Conservation (phyloP, 2,888 invertebrate species). For the Netelia virgata region DNA sequence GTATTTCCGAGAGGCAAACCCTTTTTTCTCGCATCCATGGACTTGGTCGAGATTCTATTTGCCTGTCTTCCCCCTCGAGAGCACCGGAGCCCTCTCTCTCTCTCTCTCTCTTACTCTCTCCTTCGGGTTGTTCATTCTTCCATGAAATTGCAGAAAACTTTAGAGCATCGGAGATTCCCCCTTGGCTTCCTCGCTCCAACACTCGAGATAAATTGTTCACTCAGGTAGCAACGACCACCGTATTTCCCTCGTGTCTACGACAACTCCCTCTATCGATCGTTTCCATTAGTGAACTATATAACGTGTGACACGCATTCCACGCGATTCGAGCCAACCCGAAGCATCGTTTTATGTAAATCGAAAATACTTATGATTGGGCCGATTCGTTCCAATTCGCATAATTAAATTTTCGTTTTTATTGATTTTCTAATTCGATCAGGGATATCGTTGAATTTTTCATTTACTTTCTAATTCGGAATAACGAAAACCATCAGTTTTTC, state of each 20-base stretch:
- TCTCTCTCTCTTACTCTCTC: constrained; percentile 23
- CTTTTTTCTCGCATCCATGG: constrained; percentile 30
- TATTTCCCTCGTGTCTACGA: constrained; percentile 7
- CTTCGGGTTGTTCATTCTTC: constrained; percentile 60
- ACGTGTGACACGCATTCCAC: no score
- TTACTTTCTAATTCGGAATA: no score
- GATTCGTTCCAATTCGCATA: no score
- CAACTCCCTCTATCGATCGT: constrained; percentile 6
- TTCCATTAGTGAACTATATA: background rate
- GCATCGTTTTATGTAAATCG: no score
- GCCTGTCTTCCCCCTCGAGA: constrained; percentile 25
- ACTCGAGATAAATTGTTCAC: constrained; percentile 41
- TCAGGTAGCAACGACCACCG: background rate
- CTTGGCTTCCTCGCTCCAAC: constrained; percentile 29
- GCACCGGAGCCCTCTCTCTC: constrained; percentile 21
- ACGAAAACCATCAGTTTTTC: no score
- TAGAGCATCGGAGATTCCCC: constrained; percentile 45
- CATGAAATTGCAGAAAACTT: constrained; percentile 66
- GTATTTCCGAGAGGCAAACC: constrained; percentile 24
- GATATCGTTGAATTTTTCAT: no score
- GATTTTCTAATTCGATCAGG: no score
- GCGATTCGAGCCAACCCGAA: no score
- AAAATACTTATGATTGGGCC: no score
- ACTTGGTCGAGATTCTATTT: constrained; percentile 36
- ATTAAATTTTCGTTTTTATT: no score